Base-by-base conservation (phyloP, 2,888 invertebrate genomes). In the Sesamia inferens region DNA sequence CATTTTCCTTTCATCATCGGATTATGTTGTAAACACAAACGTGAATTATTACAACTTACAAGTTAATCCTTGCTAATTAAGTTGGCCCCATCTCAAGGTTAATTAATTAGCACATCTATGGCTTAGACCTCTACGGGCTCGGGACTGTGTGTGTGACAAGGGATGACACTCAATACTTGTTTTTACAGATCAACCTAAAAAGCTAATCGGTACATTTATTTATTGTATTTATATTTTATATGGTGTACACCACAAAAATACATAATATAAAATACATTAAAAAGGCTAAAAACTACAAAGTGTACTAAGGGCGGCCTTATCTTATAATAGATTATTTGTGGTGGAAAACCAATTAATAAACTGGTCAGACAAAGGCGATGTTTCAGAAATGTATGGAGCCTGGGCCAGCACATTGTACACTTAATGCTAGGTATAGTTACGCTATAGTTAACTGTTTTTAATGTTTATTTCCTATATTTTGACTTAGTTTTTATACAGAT, bases 21-120 rank as follows among this genome's bases (percentile, higher is more conserved):
- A 66, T 68, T 62, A 48, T 61, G 61, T 57, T 51, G 47, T 63
- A 75, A 44, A 80, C 68, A 68, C 57, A 55, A 55, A 62, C 39
- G 62, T 65, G 47, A 44, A 66, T 78, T 61, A 71, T 42, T 54
- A 48, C 22, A 76, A 78, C 63, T 68, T 58, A 48, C 61, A 68
- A 66, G 44, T 66, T 68, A 69, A 70, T 76, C 68, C 13, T 31
- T 39, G 67, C 42, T 78, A 59, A 82, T 82, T 71, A 66, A 66
- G 48, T 65, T 58, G 59, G 48, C 79, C 44, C 73, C 61, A 69
- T 64, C 55, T 24, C 59, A 73, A 80, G 59, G 65, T 55, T 62
- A 6, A 66, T 63, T 65, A 64, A 67, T 82, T 58, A 82, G 10
- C 22, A 67, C 22, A 51, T 70, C 54, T 44, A 70, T 55, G 44